Conservation (phyloP, 2,888 invertebrate genomes). For the Tinea pellionella region DNA sequence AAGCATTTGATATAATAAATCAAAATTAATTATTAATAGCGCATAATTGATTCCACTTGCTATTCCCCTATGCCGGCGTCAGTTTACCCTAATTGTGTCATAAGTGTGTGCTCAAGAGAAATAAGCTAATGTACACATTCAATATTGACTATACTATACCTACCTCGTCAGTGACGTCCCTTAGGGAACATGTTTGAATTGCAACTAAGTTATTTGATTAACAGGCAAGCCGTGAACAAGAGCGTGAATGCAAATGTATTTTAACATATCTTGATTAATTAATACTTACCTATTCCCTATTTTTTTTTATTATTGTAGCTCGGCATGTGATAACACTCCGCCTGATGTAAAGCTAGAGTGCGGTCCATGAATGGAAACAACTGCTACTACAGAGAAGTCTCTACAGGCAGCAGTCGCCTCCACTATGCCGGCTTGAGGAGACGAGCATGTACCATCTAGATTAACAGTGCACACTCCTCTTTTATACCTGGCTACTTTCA, state of each 20-base stretch:
- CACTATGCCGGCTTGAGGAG: too few relatives aligned
- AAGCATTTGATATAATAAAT: background rate
- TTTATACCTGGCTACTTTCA: too few relatives aligned
- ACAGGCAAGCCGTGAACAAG: conserved; percentile 1
- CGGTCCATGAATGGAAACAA: too few relatives aligned
- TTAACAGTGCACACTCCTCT: too few relatives aligned
- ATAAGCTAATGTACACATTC: conserved; percentile 39
- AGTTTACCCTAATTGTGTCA: conserved; percentile 29
- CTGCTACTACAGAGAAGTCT: too few relatives aligned
- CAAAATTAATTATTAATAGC: background rate
- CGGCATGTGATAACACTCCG: too few relatives aligned
- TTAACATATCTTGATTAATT: background rate
- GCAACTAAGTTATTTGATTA: conserved; percentile 11
- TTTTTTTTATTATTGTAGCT: too few relatives aligned
- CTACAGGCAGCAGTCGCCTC: too few relatives aligned
- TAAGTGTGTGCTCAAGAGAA: conserved; percentile 37
- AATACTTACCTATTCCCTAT: too few relatives aligned
- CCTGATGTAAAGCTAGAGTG: too few relatives aligned
- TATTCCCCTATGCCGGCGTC: background rate
- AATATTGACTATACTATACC: conserved; percentile 30
- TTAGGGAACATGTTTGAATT: conserved; percentile 8
- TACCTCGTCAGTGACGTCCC: background rate
- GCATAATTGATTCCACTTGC: conserved; percentile 5
- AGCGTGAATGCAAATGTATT: background rate
- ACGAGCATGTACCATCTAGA: too few relatives aligned